These are phyloP conservation scores for Acropternis orthonyx DNA, from an alignment of 2,797 vertebrate genomes.

Conservation along the genomic window DNA sequence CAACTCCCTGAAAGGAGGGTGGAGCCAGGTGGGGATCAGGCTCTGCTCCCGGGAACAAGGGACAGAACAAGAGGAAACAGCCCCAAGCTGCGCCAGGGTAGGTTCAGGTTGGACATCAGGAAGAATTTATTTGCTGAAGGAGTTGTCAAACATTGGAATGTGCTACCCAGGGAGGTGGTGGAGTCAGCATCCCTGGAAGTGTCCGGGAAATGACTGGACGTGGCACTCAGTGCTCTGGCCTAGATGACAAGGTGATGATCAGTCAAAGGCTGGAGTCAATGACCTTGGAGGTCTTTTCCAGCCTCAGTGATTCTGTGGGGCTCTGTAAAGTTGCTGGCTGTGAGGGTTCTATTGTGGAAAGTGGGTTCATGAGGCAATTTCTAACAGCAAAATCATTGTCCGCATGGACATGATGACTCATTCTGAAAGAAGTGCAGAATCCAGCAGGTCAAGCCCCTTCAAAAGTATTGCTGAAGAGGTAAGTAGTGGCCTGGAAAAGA, in stretches of 20 bases:
- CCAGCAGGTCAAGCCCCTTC: background rate
- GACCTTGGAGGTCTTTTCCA: background rate
- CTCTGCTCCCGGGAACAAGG: background rate
- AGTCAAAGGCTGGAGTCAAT: background rate
- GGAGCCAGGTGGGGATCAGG: fast-evolving
- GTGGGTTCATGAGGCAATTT: background rate
- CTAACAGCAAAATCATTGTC: background rate
- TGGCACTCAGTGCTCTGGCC: background rate
- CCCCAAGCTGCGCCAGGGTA: fast-evolving
- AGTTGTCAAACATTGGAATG: background rate
- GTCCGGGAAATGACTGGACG: fast-evolving
- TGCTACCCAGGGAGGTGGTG: background rate
- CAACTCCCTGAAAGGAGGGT: background rate
- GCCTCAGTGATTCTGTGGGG: background rate
- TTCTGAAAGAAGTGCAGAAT: background rate
- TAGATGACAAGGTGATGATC: background rate
- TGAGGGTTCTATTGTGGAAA: background rate
- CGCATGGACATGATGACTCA: background rate
- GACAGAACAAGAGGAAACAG: fast-evolving
- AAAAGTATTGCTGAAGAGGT: background rate
- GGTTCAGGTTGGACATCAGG: background rate
- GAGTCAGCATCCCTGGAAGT: background rate
- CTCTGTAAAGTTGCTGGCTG: background rate
- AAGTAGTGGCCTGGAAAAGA: background rate
- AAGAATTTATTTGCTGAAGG: background rate